Percentiles rank a stretch among this genome's conserved stretches.
These are phyloP conservation scores for Hyposmocoma kahamanoa DNA, from an alignment of 1,140 invertebrate genomes.

Conservation along the genomic window DNA sequence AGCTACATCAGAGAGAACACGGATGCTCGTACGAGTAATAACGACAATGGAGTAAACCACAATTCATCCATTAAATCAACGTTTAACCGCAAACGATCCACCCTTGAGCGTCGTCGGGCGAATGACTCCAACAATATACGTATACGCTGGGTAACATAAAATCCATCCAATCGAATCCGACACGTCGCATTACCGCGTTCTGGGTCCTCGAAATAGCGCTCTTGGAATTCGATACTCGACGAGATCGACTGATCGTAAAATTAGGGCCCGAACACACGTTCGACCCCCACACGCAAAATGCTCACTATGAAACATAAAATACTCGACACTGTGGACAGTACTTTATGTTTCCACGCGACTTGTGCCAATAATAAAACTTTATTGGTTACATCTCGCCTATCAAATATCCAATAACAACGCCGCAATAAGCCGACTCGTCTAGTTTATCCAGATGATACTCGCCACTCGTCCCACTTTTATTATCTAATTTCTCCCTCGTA, in stretches of 20 bases:
- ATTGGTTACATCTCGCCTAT: constrained; percentile 43
- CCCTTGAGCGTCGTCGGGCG: constrained; percentile 21
- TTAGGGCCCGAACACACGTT: constrained; percentile 42
- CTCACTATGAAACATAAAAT: background rate
- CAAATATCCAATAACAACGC: constrained; percentile 41
- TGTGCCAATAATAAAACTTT: constrained; percentile 48
- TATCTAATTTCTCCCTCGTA: constrained; percentile 23
- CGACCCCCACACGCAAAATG: constrained; percentile 25
- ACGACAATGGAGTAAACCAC: constrained; percentile 25
- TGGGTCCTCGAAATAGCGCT: constrained; percentile 55
- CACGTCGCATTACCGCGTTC: constrained; percentile 58
- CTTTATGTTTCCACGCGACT: constrained; percentile 35
- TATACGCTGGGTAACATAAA: constrained; percentile 47
- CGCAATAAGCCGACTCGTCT: constrained; percentile 27
- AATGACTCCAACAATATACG: no score
- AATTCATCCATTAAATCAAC: constrained; percentile 41
- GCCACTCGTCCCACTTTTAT: constrained; percentile 23
- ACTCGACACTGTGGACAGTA: constrained; percentile 15
- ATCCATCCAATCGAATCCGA: constrained; percentile 62
- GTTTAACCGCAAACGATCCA: constrained; percentile 38
- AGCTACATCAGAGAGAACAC: no score
- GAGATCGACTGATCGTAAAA: constrained; percentile 60
- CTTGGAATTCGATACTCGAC: constrained; percentile 63
- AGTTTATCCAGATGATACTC: constrained; percentile 21
- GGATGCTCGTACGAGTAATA: constrained; percentile 12